Conservation (phyloP, 2,888 invertebrate species). For the Theretra japonica region DNA sequence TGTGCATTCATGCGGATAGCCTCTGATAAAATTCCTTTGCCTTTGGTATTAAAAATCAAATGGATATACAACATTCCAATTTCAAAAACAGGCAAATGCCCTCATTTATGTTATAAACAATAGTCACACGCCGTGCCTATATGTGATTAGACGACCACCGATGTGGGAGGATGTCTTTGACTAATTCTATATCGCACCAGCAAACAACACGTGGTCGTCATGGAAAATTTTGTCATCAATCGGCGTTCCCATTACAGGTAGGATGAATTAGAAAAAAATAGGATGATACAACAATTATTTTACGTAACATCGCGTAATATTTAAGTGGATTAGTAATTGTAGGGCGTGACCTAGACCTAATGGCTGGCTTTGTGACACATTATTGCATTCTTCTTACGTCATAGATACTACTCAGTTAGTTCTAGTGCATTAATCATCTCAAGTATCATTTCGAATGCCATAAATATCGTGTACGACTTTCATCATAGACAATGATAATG, state of each 20-base stretch:
- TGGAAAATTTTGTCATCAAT: slow-evolving; percentile 26
- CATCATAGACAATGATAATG: slow-evolving; percentile 5
- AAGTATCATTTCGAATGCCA: slow-evolving; percentile 1
- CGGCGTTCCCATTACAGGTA: too few species aligned
- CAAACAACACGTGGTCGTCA: slow-evolving; percentile 16
- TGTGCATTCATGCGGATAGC: slow-evolving; percentile 2
- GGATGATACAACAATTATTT: not conserved
- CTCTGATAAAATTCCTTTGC: not conserved
- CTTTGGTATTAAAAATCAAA: not conserved
- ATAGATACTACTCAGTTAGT: not conserved
- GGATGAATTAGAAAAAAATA: not conserved
- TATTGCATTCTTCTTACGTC: slow-evolving; percentile 12
- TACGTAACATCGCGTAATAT: slow-evolving; percentile 2
- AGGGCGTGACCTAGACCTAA: slow-evolving; percentile 23
- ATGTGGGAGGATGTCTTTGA: slow-evolving; percentile 28
- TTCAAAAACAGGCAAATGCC: not conserved
- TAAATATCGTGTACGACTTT: not conserved
- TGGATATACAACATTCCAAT: not conserved
- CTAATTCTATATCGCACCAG: slow-evolving; percentile 31
- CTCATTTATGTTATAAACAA: not conserved
- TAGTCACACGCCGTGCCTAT: slow-evolving; percentile 23
- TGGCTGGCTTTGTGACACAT: not conserved
- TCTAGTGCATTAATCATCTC: slow-evolving; percentile 1
- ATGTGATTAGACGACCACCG: slow-evolving; percentile 18
- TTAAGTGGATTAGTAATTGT: slow-evolving; percentile 15